Conservation (phyloP, 2,888 invertebrate genomes). For the Acanthosepion lycidas region DNA sequence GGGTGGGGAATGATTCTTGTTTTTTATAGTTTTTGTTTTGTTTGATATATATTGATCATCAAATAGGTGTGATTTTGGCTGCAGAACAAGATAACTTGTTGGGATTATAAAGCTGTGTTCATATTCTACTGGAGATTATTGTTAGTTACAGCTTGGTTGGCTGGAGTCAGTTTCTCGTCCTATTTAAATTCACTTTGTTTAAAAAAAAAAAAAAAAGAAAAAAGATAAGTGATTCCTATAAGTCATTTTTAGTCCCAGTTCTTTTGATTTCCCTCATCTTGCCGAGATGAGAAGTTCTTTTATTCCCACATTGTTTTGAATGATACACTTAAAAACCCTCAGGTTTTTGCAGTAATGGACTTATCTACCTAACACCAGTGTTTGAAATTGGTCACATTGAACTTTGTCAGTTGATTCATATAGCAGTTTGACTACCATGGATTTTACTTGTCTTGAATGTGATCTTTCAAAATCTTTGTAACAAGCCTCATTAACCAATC, state of each 20-base stretch:
- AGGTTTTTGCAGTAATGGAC: background rate
- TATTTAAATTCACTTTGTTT: too few relatives aligned
- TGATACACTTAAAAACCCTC: background rate
- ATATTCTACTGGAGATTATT: background rate
- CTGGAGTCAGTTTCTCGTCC: background rate
- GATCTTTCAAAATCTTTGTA: background rate
- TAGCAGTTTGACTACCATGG: background rate
- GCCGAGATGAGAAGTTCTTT: background rate
- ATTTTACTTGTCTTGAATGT: background rate
- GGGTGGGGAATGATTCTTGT: background rate
- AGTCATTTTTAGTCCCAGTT: background rate
- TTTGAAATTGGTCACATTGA: background rate
- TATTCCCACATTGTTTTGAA: background rate
- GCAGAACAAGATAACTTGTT: background rate
- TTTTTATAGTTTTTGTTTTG: background rate
- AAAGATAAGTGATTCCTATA: background rate
- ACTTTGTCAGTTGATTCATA: background rate
- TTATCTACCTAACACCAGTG: background rate
- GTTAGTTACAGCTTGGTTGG: background rate
- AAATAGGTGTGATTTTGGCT: background rate
- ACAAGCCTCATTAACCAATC: background rate
- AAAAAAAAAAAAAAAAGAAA: too few relatives aligned
- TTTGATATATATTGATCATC: background rate
- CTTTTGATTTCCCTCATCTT: background rate
- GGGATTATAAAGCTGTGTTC: background rate